phyloP scores from a whole-genome alignment of 2,888 invertebrate species.

The Margaritifera margaritifera region DNA sequence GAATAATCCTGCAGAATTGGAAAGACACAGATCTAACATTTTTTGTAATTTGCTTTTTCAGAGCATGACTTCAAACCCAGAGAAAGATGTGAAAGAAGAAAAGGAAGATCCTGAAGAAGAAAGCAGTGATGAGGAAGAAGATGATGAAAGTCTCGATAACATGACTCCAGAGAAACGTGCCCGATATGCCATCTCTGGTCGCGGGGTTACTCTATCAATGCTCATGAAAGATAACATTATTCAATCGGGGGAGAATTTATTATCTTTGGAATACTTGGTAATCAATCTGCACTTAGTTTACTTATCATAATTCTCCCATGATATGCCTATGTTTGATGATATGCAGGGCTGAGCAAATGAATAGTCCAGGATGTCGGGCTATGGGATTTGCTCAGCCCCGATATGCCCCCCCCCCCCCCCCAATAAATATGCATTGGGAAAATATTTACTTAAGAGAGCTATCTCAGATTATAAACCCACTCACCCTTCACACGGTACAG shows the following conservation, averaged over 20 bases:
- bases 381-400: no score
- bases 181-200: conserved; percentile 60
- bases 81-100: conserved; percentile 34
- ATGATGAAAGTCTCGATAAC: conserved; percentile 12
- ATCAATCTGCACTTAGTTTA: conserved; percentile 33
- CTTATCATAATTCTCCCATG: neutral
- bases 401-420: no score
- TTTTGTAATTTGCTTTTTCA: no score
- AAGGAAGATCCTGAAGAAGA: conserved; percentile 51
- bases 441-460: no score
- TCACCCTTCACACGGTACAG: no score
- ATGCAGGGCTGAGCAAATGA: no score
- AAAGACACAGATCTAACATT: no score
- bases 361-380: no score
- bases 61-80: neutral
- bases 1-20: no score
- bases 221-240: conserved; percentile 88
- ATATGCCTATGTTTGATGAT: no score
- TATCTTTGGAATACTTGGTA: conserved; percentile 93
- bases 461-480: no score
- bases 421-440: no score
- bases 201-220: conserved; percentile 87
- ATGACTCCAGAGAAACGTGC: conserved; percentile 38
- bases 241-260: conserved; percentile 86
- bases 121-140: conserved; percentile 41